These are phyloP conservation scores for Sinella curviseta DNA, from an alignment of 1,140 invertebrate genomes.

Conservation along the genomic window DNA sequence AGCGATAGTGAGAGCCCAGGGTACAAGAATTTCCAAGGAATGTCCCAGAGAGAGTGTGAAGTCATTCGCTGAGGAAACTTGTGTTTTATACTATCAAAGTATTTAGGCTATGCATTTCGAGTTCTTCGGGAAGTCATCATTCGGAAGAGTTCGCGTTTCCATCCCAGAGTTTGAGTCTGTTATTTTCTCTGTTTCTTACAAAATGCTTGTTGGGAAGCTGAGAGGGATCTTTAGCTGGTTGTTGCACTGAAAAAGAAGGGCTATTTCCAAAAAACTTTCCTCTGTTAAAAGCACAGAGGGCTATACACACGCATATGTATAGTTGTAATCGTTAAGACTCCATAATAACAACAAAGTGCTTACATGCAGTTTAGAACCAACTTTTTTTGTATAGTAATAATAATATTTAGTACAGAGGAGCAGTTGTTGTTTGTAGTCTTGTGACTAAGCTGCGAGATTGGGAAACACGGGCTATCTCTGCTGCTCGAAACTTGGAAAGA, in stretches of 20 bases:
- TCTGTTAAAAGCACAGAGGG: background rate
- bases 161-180: background rate
- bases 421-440: background rate
- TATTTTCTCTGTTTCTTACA: background rate
- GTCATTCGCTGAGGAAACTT: background rate
- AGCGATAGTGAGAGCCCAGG: background rate
- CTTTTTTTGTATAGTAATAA: background rate
- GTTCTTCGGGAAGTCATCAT: conserved; percentile 18
- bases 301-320: background rate
- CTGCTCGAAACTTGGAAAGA: background rate
- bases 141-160: conserved; percentile 19
- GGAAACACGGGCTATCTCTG: no score
- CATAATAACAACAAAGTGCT: background rate
- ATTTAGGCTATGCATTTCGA: background rate
- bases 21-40: background rate
- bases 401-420: background rate
- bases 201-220: background rate
- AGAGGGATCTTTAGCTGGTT: background rate
- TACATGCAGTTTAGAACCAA: background rate
- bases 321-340: background rate
- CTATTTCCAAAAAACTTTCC: background rate
- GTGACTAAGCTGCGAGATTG: no score
- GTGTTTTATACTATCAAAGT: background rate
- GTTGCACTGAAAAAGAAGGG: background rate
- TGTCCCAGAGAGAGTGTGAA: conserved; percentile 3